Conservation (phyloP, 2,113 vertebrate species). For the Poicephalus meyeri region DNA sequence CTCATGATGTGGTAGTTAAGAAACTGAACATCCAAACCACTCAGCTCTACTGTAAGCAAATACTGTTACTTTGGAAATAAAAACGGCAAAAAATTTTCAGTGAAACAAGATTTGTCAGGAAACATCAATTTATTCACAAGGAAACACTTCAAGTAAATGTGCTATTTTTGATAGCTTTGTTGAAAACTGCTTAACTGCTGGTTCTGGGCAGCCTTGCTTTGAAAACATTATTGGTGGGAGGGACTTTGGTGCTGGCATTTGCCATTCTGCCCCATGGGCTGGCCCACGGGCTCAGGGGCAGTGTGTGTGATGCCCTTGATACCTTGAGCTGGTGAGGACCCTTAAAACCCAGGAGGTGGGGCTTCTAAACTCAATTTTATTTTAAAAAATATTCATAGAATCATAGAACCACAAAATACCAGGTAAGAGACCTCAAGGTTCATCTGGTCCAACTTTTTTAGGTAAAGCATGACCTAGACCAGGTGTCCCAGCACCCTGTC, state of each 20-base stretch:
- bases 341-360: background rate
- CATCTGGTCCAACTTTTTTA: background rate
- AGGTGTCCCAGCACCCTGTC: background rate
- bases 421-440: background rate
- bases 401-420: background rate
- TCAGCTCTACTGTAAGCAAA: background rate
- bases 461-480: background rate
- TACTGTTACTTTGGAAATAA: background rate
- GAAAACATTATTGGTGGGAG: background rate
- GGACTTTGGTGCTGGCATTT: background rate
- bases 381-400: background rate
- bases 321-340: background rate
- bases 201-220: background rate
- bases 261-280: background rate
- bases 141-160: background rate
- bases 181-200: background rate
- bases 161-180: background rate
- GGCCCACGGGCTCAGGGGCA: accelerated
- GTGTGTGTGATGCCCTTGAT: accelerated
- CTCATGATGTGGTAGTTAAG: background rate
- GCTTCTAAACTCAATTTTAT: background rate
- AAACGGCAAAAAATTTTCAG: background rate
- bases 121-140: background rate
- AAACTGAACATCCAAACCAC: background rate
- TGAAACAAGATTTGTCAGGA: background rate